Evolutionary conservation across 2,113 vertebrate species (phyloP), one percentile per base, ranked within the genome.

Genomic region (Acanthisitta chloris): DNA sequence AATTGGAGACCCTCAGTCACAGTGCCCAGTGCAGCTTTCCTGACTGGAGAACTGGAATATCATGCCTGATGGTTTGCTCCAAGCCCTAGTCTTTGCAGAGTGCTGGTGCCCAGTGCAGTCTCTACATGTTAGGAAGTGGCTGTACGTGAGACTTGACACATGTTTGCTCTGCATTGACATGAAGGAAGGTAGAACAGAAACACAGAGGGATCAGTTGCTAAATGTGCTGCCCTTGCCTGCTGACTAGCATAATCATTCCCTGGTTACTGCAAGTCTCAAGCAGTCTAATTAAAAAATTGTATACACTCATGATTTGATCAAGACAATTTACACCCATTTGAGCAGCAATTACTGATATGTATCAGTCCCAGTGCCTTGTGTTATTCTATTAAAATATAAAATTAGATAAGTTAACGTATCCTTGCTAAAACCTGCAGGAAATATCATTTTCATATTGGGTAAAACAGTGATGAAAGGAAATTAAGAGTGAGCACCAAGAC

Each of bases 321-420:
- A 71, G 92, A 83, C 62, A 73, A 91, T 94, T 97, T 93, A 31
- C 51, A 92, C 61, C 70, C 81, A 61, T 90, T 97, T 93, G 71
- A 89, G 58, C 90, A 77, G 70, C 70, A 95, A 67, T 94, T 94
- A 65, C 42, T 54, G 51, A 8, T 89, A 89, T 26, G 12, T 72
- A 45, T 93, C 48, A 59, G 72, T 65, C 80, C 64, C 82, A 29
- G n/a, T 67, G 55, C 58, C 78, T 92, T 88, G 59, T 81, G 80
- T 92, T 94, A 92, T 90, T 92, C 55, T 91, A 87, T 96, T 95
- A 95, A 86, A 95, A 74, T 65, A 67, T 38, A 81, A 64, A 96
- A 94, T 91, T 51, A 57, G 57, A 9, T 67, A 70, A 34, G 66
- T 92, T 86, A 92, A 66, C 3, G 4, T 92, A 82, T 69, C 59